Evolutionary conservation across 2,797 vertebrate genomes (phyloP).

Genomic region (Botia almorhae): DNA sequence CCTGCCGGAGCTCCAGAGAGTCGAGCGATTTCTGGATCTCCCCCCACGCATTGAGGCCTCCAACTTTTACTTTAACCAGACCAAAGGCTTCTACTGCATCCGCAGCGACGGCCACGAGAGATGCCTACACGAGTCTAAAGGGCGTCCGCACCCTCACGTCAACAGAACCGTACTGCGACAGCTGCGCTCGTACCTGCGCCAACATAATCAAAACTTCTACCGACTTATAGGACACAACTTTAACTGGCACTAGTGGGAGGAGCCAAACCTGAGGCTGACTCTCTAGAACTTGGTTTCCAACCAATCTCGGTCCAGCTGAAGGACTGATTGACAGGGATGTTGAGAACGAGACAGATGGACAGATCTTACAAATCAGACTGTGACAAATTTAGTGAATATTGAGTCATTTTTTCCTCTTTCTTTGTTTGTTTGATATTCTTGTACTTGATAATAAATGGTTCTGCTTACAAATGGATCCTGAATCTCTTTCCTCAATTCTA

Average conservation of each 20-base stretch:
- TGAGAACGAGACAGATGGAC: constrained; percentile 50
- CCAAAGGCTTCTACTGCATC: constrained; percentile 95
- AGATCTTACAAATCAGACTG: constrained; percentile 55
- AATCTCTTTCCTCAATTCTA: constrained; percentile 37
- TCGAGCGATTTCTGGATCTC: constrained; percentile 89
- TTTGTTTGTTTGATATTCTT: constrained; percentile 82
- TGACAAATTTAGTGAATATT: constrained; percentile 70
- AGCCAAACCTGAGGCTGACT: neutral
- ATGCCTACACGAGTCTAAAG: constrained; percentile 93
- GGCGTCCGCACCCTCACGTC: constrained; percentile 88
- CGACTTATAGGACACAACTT: constrained; percentile 91
- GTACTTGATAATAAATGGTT: constrained; percentile 86
- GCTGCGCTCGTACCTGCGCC: constrained; percentile 87
- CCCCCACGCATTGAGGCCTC: constrained; percentile 87
- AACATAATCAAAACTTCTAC: constrained; percentile 93
- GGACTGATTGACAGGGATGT: constrained; percentile 41
- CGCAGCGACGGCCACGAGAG: constrained; percentile 90
- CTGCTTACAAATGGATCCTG: constrained; percentile 72
- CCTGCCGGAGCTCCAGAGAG: constrained; percentile 89
- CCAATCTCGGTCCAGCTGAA: constrained; percentile 50
- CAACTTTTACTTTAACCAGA: constrained; percentile 97
- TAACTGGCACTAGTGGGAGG: constrained; percentile 83
- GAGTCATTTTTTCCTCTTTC: constrained; percentile 63
- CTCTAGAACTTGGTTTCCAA: neutral
- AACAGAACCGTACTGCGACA: constrained; percentile 89